phyloP scores from a whole-genome alignment of 2,888 invertebrate species.

The Hemithea aestivaria region DNA sequence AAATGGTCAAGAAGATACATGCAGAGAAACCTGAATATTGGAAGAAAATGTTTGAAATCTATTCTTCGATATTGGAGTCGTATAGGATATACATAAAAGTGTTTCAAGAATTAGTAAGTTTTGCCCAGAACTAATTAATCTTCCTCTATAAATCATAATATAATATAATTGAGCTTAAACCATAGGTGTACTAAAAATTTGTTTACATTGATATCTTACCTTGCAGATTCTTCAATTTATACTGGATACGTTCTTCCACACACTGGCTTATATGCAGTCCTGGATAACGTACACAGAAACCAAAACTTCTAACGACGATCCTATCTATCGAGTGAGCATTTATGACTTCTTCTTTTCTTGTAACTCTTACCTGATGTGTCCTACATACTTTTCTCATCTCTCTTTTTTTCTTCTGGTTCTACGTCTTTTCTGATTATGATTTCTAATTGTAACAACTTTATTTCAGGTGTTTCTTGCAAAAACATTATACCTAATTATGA shows the following conservation, averaged over 20 bases:
- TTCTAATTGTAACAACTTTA: too few species aligned
- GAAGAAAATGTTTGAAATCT: conserved; percentile 11
- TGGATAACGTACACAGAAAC: conserved; percentile 1
- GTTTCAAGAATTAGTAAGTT: conserved; percentile 11
- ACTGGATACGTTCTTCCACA: conserved; percentile 4
- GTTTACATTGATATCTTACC: not conserved
- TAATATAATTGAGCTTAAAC: too few species aligned
- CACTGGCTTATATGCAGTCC: conserved; percentile 2
- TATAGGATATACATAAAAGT: conserved; percentile 5
- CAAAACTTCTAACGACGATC: not conserved
- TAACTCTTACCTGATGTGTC: too few species aligned
- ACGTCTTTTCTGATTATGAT: too few species aligned
- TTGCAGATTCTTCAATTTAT: conserved; percentile 9
- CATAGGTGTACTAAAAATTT: too few species aligned
- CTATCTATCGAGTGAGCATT: conserved; percentile 1
- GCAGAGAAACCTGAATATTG: conserved; percentile 1
- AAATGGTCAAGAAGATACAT: not conserved
- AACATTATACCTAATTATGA: not conserved
- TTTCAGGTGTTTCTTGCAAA: not conserved
- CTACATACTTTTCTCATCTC: too few species aligned
- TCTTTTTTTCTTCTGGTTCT: too few species aligned
- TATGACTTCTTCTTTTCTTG: not conserved
- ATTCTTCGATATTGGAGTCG: conserved; percentile 6
- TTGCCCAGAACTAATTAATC: too few species aligned
- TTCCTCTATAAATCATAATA: too few species aligned